Evolutionary conservation across 2,888 invertebrate genomes (phyloP).

Genomic region (Scaptomyza polygonia): DNA sequence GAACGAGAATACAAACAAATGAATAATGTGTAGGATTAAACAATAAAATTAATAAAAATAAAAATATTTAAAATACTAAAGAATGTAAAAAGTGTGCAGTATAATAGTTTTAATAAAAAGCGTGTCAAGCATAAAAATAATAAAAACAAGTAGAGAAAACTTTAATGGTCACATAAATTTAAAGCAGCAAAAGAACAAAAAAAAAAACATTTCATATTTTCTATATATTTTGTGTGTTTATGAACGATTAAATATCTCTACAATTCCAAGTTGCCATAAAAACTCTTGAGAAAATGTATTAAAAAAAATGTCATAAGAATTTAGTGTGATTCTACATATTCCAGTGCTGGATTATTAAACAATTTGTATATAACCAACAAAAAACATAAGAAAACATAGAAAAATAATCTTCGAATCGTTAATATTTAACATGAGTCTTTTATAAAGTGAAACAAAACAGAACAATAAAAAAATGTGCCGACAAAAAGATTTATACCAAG

Average conservation of each 20-base stretch:
- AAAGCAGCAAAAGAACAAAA: neutral
- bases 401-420: slow-evolving; percentile 33
- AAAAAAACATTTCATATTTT: neutral
- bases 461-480: slow-evolving; percentile 8
- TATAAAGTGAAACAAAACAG: slow-evolving; percentile 35
- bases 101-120: neutral
- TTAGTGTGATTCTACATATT: neutral
- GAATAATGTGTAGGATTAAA: slow-evolving; percentile 19
- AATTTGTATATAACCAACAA: slow-evolving; percentile 10
- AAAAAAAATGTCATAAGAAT: neutral
- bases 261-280: slow-evolving; percentile 1
- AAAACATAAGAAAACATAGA: slow-evolving; percentile 34
- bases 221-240: neutral
- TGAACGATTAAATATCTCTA: slow-evolving; percentile 16
- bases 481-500: slow-evolving; percentile 17
- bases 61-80: slow-evolving; percentile 8
- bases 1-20: slow-evolving; percentile 1
- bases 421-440: slow-evolving; percentile 53
- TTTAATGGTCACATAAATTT: slow-evolving; percentile 2
- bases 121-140: neutral
- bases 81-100: neutral
- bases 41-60: slow-evolving; percentile 13
- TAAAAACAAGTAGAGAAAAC: slow-evolving; percentile 1
- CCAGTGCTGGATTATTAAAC: slow-evolving; percentile 25
- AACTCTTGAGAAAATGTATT: neutral